These are phyloP conservation scores for Vanacampus margaritifer DNA, from an alignment of 2,113 vertebrate genomes.

Conservation along the genomic window DNA sequence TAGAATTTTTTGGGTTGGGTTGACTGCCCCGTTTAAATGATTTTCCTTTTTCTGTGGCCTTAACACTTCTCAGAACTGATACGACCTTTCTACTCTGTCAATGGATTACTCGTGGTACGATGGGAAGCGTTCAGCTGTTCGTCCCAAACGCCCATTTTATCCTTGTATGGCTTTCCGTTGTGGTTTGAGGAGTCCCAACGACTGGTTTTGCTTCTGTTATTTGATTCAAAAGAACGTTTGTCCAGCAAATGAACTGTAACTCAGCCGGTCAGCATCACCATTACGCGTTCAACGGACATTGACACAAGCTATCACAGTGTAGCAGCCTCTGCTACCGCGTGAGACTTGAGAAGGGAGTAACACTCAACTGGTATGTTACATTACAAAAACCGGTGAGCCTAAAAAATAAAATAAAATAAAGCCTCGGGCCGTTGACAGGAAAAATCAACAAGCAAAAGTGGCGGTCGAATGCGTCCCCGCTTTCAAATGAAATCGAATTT, in stretches of 20 bases:
- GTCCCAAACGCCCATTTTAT: not conserved
- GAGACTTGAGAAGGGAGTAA: slow-evolving; percentile 41
- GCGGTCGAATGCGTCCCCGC: slow-evolving; percentile 28
- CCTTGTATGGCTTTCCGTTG: slow-evolving; percentile 36
- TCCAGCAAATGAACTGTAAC: slow-evolving; percentile 49
- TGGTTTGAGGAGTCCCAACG: not conserved
- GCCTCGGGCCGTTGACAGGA: slow-evolving; percentile 39
- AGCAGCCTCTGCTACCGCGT: slow-evolving; percentile 59
- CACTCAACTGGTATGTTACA: slow-evolving; percentile 56
- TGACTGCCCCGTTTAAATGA: not conserved
- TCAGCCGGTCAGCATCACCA: slow-evolving; percentile 40
- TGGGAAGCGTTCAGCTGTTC: not conserved
- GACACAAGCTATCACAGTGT: slow-evolving; percentile 55
- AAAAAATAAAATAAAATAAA: slow-evolving; percentile 53
- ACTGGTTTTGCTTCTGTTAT: not conserved
- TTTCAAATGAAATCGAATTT: slow-evolving; percentile 33
- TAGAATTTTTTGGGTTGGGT: too few species aligned
- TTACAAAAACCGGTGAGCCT: slow-evolving; percentile 49
- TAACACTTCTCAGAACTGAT: not conserved
- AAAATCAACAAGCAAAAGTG: slow-evolving; percentile 43
- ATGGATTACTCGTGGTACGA: not conserved
- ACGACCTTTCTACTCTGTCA: slow-evolving; percentile 7
- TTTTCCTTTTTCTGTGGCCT: too few species aligned
- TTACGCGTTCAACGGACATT: slow-evolving; percentile 40
- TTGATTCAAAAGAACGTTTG: slow-evolving; percentile 23